Evolutionary conservation across 92 coral and sea anemone species (phyloP), one percentile per base, ranked within the genome.

Genomic region (Epizoanthus illoricatus): DNA sequence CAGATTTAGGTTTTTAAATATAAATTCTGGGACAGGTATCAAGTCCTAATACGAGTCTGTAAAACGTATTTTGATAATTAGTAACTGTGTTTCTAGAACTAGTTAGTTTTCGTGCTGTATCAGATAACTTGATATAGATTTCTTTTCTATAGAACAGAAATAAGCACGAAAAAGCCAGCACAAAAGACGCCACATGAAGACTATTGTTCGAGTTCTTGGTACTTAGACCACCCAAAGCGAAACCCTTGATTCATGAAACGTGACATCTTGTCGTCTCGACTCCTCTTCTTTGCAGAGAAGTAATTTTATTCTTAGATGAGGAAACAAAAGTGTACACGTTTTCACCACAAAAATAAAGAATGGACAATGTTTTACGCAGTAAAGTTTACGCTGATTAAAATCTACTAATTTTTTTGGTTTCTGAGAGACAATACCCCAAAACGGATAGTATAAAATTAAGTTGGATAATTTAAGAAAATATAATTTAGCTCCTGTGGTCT

Each of bases 291-390:
- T 59, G 20, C 15, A 49, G 69, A 61, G 20, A 76, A 76, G 69
- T 18, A n/a, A 20, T n/a, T 8, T 42, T n/a, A n/a, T n/a, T n/a
- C n/a, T n/a, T 61, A 40, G 49, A 60, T 19, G 56, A 40, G 19
- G n/a, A 76, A 76, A 60, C 68, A 75, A 58, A 75, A 59, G 81
- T 75, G 54, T 59, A 39, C 81, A 75, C 81, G 81, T 75, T 75
- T 59, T 75, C n/a, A 59, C 43, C 56, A 75, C n/a, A n/a, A n/a
- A n/a, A n/a, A n/a, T n/a, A n/a, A n/a, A 58, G 45, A 36, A 52
- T 57, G 43, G 42, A 56, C 81, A 60, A 75, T 60, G 69, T 75
- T 63, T 60, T 8, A 33, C 24, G 20, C 20, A 3, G 33, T 10
- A 5, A 28, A n/a, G 17, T 41, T 33, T 39, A 18, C n/a, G 19